These are phyloP conservation scores for Melanargia galathea DNA, from an alignment of 2,888 invertebrate species.

Conservation along the genomic window DNA sequence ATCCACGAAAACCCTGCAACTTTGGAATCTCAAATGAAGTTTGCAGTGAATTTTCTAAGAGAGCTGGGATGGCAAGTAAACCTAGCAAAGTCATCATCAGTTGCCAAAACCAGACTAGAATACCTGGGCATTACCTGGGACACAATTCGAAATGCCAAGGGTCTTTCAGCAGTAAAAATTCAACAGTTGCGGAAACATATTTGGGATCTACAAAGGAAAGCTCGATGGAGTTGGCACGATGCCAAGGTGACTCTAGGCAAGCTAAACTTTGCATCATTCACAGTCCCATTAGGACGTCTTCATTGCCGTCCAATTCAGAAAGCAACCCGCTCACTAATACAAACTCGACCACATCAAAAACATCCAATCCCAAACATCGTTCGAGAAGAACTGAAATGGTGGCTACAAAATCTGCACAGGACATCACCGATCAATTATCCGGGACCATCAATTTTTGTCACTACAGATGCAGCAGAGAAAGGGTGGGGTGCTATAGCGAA, in stretches of 20 bases:
- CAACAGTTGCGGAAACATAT: not conserved
- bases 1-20: slow-evolving; percentile 16
- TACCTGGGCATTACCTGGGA: slow-evolving; percentile 33
- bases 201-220: slow-evolving; percentile 28
- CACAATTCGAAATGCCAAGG: slow-evolving; percentile 36
- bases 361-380: slow-evolving; percentile 22
- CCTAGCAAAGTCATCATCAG: slow-evolving; percentile 35
- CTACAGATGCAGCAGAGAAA: slow-evolving; percentile 41
- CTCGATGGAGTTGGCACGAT: slow-evolving; percentile 40
- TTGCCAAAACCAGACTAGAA: slow-evolving; percentile 30
- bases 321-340: not conserved
- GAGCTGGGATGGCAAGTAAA: slow-evolving; percentile 39
- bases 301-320: slow-evolving; percentile 29
- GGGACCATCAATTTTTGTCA: slow-evolving; percentile 15
- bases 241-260: slow-evolving; percentile 36
- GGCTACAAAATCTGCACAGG: slow-evolving; percentile 27
- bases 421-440: not conserved
- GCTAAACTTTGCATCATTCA: slow-evolving; percentile 42
- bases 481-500: no score
- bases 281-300: slow-evolving; percentile 33
- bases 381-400: slow-evolving; percentile 34
- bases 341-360: slow-evolving; percentile 15
- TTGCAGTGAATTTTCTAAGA: slow-evolving; percentile 23
- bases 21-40: slow-evolving; percentile 9
- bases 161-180: slow-evolving; percentile 36